phyloP scores from a whole-genome alignment of 1,140 invertebrate genomes.

The Zeugodacus cucurbitae region DNA sequence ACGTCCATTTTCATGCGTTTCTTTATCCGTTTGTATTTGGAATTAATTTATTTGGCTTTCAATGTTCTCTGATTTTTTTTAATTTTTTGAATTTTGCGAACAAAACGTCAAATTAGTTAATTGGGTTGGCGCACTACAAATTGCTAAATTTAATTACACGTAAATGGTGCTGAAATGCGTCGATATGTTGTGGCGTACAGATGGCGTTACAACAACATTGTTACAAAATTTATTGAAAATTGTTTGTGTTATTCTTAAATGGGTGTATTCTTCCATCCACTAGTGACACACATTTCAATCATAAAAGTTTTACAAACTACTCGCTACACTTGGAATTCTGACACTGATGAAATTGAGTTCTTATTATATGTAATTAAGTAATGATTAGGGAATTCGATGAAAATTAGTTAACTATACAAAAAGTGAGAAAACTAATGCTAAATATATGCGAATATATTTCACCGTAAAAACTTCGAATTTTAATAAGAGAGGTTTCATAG shows the following conservation, averaged over 20 bases:
- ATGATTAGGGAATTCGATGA: no score
- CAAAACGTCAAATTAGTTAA: constrained; percentile 22
- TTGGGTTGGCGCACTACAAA: neutral
- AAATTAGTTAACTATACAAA: no score
- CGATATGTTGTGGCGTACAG: neutral
- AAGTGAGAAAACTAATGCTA: no score
- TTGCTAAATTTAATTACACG: neutral
- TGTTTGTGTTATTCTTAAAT: neutral
- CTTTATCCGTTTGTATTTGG: constrained; percentile 8
- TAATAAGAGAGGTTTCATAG: no score
- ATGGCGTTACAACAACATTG: constrained; percentile 11
- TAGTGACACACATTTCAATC: constrained; percentile 66
- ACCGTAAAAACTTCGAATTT: no score
- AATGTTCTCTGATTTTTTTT: neutral
- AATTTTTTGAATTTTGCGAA: constrained; percentile 12
- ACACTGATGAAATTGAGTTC: neutral
- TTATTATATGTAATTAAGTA: no score
- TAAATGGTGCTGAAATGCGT: neutral
- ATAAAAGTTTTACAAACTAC: constrained; percentile 54
- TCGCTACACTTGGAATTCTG: neutral
- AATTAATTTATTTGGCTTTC: constrained; percentile 36
- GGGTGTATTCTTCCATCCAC: constrained; percentile 46
- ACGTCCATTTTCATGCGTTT: constrained; percentile 5
- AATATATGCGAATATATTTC: no score
- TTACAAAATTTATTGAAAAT: neutral